A percentile compares a stretch with the other conserved stretches of the same genome.
These are phyloP conservation scores for Hermatobates lingyangjiaoensis DNA, from an alignment of 1,140 invertebrate genomes.

Conservation along the genomic window DNA sequence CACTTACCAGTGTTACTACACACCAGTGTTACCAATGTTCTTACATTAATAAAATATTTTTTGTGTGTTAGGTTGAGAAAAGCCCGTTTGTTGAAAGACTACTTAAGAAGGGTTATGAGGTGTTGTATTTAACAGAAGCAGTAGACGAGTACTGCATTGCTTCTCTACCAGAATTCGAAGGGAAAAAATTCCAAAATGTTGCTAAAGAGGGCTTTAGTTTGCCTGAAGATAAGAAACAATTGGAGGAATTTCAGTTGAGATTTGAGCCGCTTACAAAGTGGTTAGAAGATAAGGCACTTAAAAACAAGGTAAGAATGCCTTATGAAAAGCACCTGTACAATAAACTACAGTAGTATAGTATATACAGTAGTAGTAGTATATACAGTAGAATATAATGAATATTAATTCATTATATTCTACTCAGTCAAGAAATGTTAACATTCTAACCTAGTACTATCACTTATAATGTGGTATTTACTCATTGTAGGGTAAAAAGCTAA, in stretches of 20 bases:
- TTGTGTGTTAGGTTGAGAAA: constrained; percentile 47
- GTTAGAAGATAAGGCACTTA: constrained; percentile 70
- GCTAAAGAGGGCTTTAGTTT: constrained; percentile 94
- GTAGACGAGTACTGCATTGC: constrained; percentile 97
- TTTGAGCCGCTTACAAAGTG: constrained; percentile 86
- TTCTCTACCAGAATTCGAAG: constrained; percentile 93
- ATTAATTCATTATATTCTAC: too few relatives aligned
- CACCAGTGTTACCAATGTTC: too few relatives aligned
- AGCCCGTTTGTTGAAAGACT: constrained; percentile 93
- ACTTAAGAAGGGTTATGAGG: constrained; percentile 87
- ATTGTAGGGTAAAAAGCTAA: too few relatives aligned
- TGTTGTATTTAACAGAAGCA: constrained; percentile 86
- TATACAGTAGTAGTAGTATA: too few relatives aligned
- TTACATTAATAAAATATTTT: too few relatives aligned
- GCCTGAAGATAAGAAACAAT: constrained; percentile 65
- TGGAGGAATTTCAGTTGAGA: constrained; percentile 55
- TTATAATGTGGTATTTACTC: too few relatives aligned
- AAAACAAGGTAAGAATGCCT: constrained; percentile 48
- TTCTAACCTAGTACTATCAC: too few relatives aligned
- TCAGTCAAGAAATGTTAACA: too few relatives aligned
- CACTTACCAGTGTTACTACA: too few relatives aligned
- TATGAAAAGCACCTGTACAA: too few relatives aligned
- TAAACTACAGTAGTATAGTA: too few relatives aligned
- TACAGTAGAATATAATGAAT: too few relatives aligned
- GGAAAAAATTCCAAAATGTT: constrained; percentile 98